phyloP scores from a whole-genome alignment of 2,888 invertebrate species.

The Notodromas monacha region DNA sequence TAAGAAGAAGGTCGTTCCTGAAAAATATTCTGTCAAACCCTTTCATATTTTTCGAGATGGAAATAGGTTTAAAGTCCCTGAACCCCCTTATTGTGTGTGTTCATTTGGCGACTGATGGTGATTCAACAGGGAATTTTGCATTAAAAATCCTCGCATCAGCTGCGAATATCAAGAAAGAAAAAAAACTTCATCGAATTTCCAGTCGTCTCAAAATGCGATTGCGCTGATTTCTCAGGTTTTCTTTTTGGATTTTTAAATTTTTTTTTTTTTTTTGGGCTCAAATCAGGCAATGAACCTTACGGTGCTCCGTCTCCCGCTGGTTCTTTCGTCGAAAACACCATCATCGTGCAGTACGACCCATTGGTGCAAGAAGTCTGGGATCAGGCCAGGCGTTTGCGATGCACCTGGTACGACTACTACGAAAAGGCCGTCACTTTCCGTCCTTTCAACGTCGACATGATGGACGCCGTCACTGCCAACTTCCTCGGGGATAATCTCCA shows the following conservation, averaged over 20 bases:
- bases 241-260: too few relatives aligned
- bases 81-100: too few relatives aligned
- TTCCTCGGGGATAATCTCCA: slow-evolving; percentile 78
- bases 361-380: slow-evolving; percentile 80
- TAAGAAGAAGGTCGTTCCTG: too few relatives aligned
- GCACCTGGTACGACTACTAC: slow-evolving; percentile 86
- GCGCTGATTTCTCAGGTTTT: slow-evolving; percentile 8
- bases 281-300: slow-evolving; percentile 23
- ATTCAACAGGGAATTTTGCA: too few relatives aligned
- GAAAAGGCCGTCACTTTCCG: slow-evolving; percentile 77
- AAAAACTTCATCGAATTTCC: too few relatives aligned
- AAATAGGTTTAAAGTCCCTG: too few relatives aligned
- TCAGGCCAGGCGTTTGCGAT: slow-evolving; percentile 59
- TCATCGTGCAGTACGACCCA: slow-evolving; percentile 62
- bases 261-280: too few relatives aligned
- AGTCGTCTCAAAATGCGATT: slow-evolving; percentile 8
- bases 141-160: too few relatives aligned
- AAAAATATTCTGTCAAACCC: too few relatives aligned
- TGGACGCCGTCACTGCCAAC: slow-evolving; percentile 75
- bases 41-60: too few relatives aligned
- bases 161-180: too few relatives aligned
- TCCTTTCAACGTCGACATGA: slow-evolving; percentile 74
- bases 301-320: slow-evolving; percentile 66
- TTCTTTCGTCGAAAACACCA: slow-evolving; percentile 72
- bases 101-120: too few relatives aligned